Evolutionary conservation across 2,797 vertebrate genomes (phyloP).

Genomic region (Coendou prehensilis): DNA sequence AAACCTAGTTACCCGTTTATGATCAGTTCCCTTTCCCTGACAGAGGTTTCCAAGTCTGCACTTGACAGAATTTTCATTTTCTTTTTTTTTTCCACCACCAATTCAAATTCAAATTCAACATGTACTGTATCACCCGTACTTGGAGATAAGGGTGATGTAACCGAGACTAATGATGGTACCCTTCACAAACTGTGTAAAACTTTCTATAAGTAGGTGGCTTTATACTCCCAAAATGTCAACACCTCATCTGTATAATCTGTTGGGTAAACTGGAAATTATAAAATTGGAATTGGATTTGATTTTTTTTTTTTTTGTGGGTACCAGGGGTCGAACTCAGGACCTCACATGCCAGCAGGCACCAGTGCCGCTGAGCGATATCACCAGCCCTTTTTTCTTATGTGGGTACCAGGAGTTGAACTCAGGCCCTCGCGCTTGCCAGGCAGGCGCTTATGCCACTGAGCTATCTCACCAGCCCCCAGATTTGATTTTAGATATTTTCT

Average conservation of each 20-base stretch:
- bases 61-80: conserved; percentile 19
- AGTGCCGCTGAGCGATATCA: too few species aligned
- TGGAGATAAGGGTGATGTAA: not conserved
- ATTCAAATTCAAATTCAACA: not conserved
- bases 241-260: not conserved
- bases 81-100: not conserved
- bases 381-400: too few species aligned
- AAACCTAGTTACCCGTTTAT: conserved; percentile 26
- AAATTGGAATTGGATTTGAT: not conserved
- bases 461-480: too few species aligned
- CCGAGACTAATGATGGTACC: not conserved
- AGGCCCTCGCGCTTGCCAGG: too few species aligned
- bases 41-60: not conserved
- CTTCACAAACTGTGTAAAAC: not conserved
- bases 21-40: not conserved
- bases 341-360: too few species aligned
- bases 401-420: too few species aligned
- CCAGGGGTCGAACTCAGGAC: too few species aligned
- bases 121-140: not conserved
- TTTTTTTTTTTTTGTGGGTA: not conserved
- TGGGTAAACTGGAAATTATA: not conserved
- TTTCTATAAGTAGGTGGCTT: not conserved
- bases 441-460: too few species aligned
- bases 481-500: not conserved
- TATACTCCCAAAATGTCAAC: not conserved